Evolutionary conservation across 2,797 vertebrate species (phyloP).

Genomic region (Danio aesculapii): DNA sequence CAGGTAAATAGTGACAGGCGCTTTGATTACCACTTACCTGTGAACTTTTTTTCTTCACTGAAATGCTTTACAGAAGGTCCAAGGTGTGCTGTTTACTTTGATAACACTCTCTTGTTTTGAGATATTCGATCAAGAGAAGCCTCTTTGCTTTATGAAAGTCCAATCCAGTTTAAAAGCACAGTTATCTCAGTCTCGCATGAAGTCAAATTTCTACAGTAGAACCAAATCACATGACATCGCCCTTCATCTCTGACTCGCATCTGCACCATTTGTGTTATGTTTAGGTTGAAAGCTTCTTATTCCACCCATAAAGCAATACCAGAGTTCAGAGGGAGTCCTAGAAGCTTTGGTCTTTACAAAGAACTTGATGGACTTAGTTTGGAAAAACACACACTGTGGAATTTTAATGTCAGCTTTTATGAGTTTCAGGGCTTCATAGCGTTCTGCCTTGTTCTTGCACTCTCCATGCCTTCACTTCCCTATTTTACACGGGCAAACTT

Average conservation of each 20-base stretch:
- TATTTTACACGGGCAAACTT: conserved; percentile 4
- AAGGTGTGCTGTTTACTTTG: conserved; percentile 7
- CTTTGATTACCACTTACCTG: not conserved
- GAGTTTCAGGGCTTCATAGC: conserved; percentile 24
- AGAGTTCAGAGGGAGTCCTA: conserved; percentile 1
- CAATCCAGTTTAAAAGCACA: not conserved
- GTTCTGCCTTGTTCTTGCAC: conserved; percentile 31
- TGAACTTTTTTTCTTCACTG: conserved; percentile 8
- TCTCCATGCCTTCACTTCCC: not conserved
- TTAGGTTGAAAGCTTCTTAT: not conserved
- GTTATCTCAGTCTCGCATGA: not conserved
- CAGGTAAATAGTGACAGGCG: conserved; percentile 17
- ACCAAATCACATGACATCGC: not conserved
- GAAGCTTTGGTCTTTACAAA: conserved; percentile 7
- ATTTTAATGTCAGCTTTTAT: conserved; percentile 57
- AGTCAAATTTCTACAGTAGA: not conserved
- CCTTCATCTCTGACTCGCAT: not conserved
- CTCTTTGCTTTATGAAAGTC: not conserved
- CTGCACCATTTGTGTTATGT: not conserved
- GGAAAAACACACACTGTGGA: conserved; percentile 33
- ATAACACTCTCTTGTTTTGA: not conserved
- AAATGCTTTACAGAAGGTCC: not conserved
- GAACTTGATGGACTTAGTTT: conserved; percentile 11
- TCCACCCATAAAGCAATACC: not conserved
- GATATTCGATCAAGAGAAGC: not conserved